phyloP scores from a whole-genome alignment of 2,888 invertebrate species.

The Pterostichus niger region DNA sequence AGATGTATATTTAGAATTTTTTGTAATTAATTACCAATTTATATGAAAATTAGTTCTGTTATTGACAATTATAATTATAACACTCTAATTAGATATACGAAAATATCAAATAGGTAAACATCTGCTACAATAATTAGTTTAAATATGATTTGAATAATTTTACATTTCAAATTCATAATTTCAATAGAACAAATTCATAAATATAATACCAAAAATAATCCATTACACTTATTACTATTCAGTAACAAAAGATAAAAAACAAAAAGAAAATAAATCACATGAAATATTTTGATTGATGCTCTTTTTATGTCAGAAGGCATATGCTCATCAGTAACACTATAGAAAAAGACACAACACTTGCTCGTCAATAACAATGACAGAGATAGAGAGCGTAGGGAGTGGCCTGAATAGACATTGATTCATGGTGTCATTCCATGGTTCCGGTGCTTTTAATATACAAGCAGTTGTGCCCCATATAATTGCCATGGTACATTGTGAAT shows the following conservation, averaged over 20 bases:
- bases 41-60: no score
- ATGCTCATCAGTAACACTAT: constrained; percentile 42
- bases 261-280: constrained; percentile 44
- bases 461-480: constrained; percentile 62
- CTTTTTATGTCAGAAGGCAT: constrained; percentile 49
- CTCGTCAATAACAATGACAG: constrained; percentile 23
- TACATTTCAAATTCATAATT: no score
- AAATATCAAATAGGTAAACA: no score
- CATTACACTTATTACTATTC: constrained; percentile 9
- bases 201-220: background rate
- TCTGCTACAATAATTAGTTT: no score
- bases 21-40: no score
- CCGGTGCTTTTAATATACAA: constrained; percentile 60
- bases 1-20: no score
- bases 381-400: constrained; percentile 52
- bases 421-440: constrained; percentile 67
- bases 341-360: constrained; percentile 28
- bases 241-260: constrained; percentile 21
- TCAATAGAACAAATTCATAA: no score
- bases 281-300: constrained; percentile 58
- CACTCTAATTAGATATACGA: no score
- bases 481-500: constrained; percentile 49
- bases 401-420: constrained; percentile 65
- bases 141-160: no score
- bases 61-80: no score